These are phyloP conservation scores for Megathymus violae DNA, from an alignment of 1,140 invertebrate genomes.

Conservation along the genomic window DNA sequence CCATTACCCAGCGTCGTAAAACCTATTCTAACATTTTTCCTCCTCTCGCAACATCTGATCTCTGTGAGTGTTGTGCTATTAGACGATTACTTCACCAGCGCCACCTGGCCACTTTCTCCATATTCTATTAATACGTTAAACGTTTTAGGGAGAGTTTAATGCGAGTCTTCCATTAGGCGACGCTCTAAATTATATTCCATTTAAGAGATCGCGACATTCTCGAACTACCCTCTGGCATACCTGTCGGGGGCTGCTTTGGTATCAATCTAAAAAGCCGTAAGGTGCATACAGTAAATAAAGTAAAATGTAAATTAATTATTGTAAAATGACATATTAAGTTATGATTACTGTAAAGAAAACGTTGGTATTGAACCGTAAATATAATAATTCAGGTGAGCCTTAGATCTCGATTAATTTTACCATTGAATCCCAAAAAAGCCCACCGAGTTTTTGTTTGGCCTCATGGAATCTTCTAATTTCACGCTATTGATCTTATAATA, in stretches of 20 bases:
- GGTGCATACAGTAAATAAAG: no score
- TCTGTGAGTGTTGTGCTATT: conserved; percentile 59
- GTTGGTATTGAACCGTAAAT: no score
- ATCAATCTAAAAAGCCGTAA: background rate
- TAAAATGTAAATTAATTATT: no score
- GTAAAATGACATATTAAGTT: no score
- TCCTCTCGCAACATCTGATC: conserved; percentile 24
- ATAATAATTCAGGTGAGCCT: no score
- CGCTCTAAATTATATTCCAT: conserved; percentile 74
- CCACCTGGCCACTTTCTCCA: conserved; percentile 63
- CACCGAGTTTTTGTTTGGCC: no score
- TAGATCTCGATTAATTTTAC: no score
- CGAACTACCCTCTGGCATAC: background rate
- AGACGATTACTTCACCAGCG: conserved; percentile 54
- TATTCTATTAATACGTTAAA: conserved; percentile 77
- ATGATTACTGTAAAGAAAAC: no score
- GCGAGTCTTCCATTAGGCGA: conserved; percentile 73
- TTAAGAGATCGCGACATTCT: conserved; percentile 38
- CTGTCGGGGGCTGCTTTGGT: no score
- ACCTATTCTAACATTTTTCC: conserved; percentile 2
- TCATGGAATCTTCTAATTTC: no score
- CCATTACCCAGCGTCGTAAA: conserved; percentile 6
- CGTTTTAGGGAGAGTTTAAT: conserved; percentile 68
- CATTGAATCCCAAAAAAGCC: no score
- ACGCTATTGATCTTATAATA: no score